Conservation (phyloP, 2,113 vertebrate genomes). For the Anoura caudifer region DNA sequence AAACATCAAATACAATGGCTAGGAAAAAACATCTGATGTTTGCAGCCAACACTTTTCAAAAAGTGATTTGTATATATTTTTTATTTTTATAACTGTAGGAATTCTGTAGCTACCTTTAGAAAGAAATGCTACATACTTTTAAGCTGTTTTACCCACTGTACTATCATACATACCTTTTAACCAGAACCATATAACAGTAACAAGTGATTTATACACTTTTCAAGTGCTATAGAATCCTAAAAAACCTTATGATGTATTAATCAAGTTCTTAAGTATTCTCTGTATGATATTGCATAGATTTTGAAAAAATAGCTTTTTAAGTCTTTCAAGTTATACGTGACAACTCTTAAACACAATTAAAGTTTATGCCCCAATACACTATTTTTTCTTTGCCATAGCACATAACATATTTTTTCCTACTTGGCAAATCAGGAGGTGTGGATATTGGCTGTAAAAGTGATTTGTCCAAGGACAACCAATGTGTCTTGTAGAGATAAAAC, state of each 20-base stretch:
- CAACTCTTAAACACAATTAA: neutral
- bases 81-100: neutral
- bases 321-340: neutral
- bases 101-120: neutral
- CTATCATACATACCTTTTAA: neutral
- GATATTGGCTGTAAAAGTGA: neutral
- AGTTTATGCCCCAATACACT: neutral
- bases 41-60: neutral
- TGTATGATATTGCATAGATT: neutral
- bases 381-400: neutral
- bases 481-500: constrained; percentile 37
- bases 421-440: neutral
- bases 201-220: neutral
- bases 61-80: neutral
- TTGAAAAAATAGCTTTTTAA: neutral
- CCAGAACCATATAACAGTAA: neutral
- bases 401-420: neutral
- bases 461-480: constrained; percentile 15
- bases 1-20: neutral
- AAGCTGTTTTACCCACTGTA: neutral
- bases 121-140: neutral
- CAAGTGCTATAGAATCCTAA: neutral
- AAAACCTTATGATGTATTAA: neutral
- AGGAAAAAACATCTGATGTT: neutral
- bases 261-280: neutral